Evolutionary conservation across 2,797 vertebrate genomes (phyloP).

Genomic region (Macroramphosus scolopax): DNA sequence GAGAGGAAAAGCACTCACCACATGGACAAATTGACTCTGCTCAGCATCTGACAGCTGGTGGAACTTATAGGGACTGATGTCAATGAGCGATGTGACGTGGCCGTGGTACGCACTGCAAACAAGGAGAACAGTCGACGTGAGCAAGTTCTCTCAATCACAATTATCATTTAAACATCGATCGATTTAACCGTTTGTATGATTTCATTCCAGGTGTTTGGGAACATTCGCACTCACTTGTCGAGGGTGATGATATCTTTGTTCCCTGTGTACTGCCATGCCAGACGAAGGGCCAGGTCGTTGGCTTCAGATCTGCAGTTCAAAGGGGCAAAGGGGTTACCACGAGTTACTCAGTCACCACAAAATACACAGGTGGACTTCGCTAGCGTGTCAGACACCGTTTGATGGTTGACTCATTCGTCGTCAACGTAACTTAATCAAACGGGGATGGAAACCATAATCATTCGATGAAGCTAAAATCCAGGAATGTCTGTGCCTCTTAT

Average conservation of each 20-base stretch:
- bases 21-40: constrained; percentile 88
- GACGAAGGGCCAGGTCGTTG: constrained; percentile 93
- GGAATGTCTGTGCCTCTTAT: too few relatives aligned
- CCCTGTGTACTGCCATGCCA: constrained; percentile 87
- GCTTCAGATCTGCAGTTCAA: constrained; percentile 89
- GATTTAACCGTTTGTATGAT: too few relatives aligned
- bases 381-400: too few relatives aligned
- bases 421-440: too few relatives aligned
- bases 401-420: too few relatives aligned
- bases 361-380: constrained; percentile 65
- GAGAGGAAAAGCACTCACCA: constrained; percentile 82
- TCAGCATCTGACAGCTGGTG: constrained; percentile 80
- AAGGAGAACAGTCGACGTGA: constrained; percentile 8
- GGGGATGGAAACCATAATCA: too few relatives aligned
- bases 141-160: too few relatives aligned
- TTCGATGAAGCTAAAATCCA: too few relatives aligned
- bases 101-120: constrained; percentile 93
- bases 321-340: constrained; percentile 57
- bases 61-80: constrained; percentile 99
- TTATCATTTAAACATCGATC: too few relatives aligned
- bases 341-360: constrained; percentile 72
- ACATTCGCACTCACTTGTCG: constrained; percentile 85
- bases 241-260: constrained; percentile 92
- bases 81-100: constrained; percentile 93
- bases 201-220: too few relatives aligned